Conservation (phyloP, 1,140 invertebrate species). For the Drosophila neocordata region DNA sequence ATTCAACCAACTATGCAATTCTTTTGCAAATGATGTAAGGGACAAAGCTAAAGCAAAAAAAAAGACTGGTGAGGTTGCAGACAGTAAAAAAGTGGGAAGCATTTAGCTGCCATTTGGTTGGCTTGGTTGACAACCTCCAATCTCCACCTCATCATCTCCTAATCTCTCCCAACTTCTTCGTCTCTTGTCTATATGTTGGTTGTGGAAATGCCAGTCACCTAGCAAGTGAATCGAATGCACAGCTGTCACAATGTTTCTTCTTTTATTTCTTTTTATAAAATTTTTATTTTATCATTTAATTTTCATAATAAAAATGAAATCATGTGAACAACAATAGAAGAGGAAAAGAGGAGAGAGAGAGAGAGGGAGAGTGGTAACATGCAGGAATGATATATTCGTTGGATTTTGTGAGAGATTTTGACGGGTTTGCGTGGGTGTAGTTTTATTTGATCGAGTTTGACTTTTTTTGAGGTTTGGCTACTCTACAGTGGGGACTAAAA, state of each 20-base stretch:
- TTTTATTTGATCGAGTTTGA: conserved; percentile 13
- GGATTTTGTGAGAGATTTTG: conserved; percentile 2
- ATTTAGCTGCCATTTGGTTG: conserved; percentile 75
- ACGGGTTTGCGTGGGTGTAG: conserved; percentile 31
- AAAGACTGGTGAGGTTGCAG: no score
- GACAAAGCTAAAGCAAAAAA: conserved; percentile 12
- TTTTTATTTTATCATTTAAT: conserved; percentile 72
- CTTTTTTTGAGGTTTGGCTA: conserved; percentile 23
- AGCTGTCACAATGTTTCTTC: conserved; percentile 72
- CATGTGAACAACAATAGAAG: conserved; percentile 53
- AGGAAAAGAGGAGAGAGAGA: background rate
- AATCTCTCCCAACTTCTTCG: background rate
- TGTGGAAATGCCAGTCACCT: conserved; percentile 66
- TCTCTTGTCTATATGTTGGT: background rate
- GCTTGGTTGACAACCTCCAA: conserved; percentile 63
- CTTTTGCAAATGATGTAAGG: conserved; percentile 68
- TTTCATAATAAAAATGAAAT: conserved; percentile 79
- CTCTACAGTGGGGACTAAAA: conserved; percentile 56
- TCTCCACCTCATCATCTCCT: conserved; percentile 28
- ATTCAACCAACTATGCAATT: conserved; percentile 52
- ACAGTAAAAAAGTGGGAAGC: conserved; percentile 41
- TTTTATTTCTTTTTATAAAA: background rate
- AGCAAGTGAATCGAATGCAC: conserved; percentile 45
- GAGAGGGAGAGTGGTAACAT: no score
- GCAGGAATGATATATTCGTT: background rate